Evolutionary conservation across 2,113 vertebrate species (phyloP).

Genomic region (Catharus bicknelli): DNA sequence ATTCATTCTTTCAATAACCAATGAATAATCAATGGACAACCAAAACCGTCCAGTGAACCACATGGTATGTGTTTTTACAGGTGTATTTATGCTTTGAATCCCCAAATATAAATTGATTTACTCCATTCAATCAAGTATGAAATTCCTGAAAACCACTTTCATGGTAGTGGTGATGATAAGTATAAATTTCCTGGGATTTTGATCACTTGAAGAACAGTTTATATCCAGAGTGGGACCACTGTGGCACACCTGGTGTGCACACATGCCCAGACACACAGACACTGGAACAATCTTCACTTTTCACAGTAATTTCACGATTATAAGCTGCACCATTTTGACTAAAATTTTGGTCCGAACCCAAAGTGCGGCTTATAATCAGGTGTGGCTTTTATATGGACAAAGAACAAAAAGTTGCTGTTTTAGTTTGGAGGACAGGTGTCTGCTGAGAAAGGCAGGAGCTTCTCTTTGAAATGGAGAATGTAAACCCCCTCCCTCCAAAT

Average conservation of each 20-base stretch:
- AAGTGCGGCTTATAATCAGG: no score
- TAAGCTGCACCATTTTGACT: no score
- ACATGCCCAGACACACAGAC: neutral
- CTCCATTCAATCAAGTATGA: neutral
- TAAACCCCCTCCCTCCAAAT: no score
- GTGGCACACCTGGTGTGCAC: neutral
- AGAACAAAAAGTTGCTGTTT: no score
- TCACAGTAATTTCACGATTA: no score
- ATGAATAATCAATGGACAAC: neutral
- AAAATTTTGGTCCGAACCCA: no score
- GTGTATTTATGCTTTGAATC: neutral
- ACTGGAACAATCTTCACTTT: neutral
- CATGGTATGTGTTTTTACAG: neutral
- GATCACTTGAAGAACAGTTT: neutral
- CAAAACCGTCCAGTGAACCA: neutral
- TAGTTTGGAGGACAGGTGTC: no score
- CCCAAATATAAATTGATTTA: neutral
- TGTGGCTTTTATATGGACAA: no score
- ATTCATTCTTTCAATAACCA: neutral
- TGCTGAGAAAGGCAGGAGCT: no score
- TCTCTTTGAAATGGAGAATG: no score
- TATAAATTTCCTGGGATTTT: neutral
- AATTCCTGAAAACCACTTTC: neutral
- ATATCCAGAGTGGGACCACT: neutral
- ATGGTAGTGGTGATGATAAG: neutral